Conservation (phyloP, 2,888 invertebrate genomes). For the Encarsia formosa region DNA sequence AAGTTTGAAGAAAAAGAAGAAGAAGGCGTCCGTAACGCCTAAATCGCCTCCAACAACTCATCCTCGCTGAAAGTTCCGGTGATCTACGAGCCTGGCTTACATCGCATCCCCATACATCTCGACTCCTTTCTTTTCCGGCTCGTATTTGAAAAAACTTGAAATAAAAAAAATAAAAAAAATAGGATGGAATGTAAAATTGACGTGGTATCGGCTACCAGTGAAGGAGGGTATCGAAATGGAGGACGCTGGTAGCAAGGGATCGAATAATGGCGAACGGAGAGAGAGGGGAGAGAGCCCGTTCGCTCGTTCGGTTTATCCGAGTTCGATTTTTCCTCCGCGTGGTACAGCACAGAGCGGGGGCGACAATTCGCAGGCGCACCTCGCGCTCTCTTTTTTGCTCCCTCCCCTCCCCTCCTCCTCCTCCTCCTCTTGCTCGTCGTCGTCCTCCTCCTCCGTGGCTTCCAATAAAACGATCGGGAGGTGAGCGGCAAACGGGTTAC, state of each 20-base stretch:
- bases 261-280: constrained; percentile 4
- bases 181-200: no score
- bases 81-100: background rate
- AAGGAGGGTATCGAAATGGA: constrained; percentile 25
- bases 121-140: no score
- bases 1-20: constrained; percentile 6
- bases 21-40: background rate
- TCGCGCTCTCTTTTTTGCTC: constrained; percentile 17
- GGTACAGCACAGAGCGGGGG: constrained; percentile 34
- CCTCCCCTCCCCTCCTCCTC: constrained; percentile 32
- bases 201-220: constrained; percentile 16
- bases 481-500: constrained; percentile 48
- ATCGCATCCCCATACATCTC: no score
- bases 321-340: constrained; percentile 49
- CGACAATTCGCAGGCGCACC: constrained; percentile 49
- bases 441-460: constrained; percentile 21
- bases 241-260: constrained; percentile 24
- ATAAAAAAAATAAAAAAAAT: no score
- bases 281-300: constrained; percentile 23
- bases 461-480: constrained; percentile 31
- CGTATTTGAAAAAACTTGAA: no score
- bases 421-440: constrained; percentile 29
- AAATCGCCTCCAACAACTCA: background rate
- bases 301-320: constrained; percentile 49
- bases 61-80: background rate